Percentiles rank a stretch among this genome's conserved stretches.
Evolutionary conservation across 2,797 vertebrate species (phyloP).

Genomic region (Yasuhikotakia modesta): DNA sequence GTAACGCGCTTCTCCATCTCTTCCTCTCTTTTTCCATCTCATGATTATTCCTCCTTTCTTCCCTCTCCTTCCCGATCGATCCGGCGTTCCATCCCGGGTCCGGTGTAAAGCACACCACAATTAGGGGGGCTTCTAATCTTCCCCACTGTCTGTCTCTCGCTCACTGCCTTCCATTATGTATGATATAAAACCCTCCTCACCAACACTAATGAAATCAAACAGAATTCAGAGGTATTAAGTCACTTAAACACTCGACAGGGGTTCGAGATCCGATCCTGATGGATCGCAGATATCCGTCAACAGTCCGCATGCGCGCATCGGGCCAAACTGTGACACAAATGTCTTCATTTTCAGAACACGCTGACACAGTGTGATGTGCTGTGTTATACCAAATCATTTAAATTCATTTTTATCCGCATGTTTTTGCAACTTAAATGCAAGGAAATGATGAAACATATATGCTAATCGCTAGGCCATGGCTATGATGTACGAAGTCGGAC

Average conservation of each 20-base stretch:
- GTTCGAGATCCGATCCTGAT: constrained; percentile 27
- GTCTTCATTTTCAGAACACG: constrained; percentile 11
- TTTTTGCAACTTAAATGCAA: no score
- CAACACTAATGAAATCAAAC: constrained; percentile 75
- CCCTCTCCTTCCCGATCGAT: constrained; percentile 82
- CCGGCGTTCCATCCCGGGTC: constrained; percentile 73
- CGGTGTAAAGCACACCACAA: constrained; percentile 84
- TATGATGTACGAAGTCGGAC: no score
- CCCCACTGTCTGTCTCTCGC: constrained; percentile 71
- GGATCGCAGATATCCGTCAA: constrained; percentile 24
- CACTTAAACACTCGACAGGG: constrained; percentile 61
- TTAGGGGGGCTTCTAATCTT: constrained; percentile 81
- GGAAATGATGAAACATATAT: no score
- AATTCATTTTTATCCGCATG: no score
- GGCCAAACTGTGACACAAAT: neutral
- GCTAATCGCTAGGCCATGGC: no score
- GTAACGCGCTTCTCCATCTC: constrained; percentile 71
- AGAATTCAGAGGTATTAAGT: constrained; percentile 72
- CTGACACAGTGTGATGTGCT: neutral
- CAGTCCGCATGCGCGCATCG: neutral
- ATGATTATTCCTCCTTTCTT: constrained; percentile 72
- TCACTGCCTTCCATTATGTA: constrained; percentile 62
- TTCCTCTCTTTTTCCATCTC: constrained; percentile 56
- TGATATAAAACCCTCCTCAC: constrained; percentile 60
- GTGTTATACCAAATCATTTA: no score